Evolutionary conservation across 1,140 invertebrate genomes (phyloP).

Genomic region (Drosophila guanche): DNA sequence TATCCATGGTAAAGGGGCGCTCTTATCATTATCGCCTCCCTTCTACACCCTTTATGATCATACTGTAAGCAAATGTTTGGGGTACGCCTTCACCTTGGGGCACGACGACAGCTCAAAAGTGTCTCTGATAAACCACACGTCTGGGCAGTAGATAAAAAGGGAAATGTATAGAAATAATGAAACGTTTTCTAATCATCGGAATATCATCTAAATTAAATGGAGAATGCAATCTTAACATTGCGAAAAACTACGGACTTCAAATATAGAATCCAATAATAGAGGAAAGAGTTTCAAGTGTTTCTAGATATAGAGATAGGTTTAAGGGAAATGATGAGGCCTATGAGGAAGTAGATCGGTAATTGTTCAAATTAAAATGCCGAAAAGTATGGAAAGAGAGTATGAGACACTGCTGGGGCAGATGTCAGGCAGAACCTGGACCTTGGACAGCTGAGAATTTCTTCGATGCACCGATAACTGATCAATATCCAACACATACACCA

Average conservation of each 20-base stretch:
- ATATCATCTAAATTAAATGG: constrained; percentile 11
- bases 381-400: constrained; percentile 7
- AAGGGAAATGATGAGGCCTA: not conserved
- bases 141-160: constrained; percentile 8
- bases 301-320: constrained; percentile 18
- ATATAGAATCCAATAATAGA: constrained; percentile 11
- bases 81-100: constrained; percentile 26
- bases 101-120: not conserved
- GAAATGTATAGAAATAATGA: constrained; percentile 11
- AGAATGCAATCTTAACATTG: constrained; percentile 2
- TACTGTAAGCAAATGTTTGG: constrained; percentile 29
- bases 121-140: constrained; percentile 1
- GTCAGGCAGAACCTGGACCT: constrained; percentile 4
- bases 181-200: constrained; percentile 10
- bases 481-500: constrained; percentile 30
- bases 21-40: constrained; percentile 8
- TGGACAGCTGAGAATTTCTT: constrained; percentile 37
- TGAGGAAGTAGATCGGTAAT: constrained; percentile 5
- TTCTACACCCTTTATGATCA: not conserved
- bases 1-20: not conserved
- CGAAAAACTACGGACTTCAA: not conserved
- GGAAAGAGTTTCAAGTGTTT: constrained; percentile 13
- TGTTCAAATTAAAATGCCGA: not conserved
- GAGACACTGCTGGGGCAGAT: constrained; percentile 19
- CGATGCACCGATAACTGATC: constrained; percentile 34